Base-by-base conservation (phyloP, 2,888 invertebrate genomes). In the Drosophila incognita region DNA sequence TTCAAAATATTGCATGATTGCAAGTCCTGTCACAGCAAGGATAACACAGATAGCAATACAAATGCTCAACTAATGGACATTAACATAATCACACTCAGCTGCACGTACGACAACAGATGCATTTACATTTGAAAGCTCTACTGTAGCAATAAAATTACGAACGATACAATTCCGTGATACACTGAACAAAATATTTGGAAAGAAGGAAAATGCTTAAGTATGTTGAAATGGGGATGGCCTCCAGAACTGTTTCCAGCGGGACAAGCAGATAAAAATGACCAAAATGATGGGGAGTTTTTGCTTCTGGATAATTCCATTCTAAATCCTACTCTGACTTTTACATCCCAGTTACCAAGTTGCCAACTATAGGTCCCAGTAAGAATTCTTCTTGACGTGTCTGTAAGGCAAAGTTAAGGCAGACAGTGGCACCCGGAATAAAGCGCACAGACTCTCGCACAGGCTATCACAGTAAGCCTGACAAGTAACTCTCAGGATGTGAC, bases 401-500 rank as follows among this genome's bases (percentile, higher is more conserved):
- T 24, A 35, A 24, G 33, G 35, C 38, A 38, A 60, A 60, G 49
- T 29, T 61, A 38, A 31, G 24, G 31, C 66, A 33, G 21, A 11
- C 36, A 54, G 51, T 70, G 64, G 57, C 60, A 65, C 57, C 66
- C 60, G 33, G 33, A 21, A 68, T 62, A 27, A 24, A 24, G 15
- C n/a, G 53, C 40, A 57, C 24, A 53, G n/a, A 48, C 31, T 11
- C 42, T 42, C 35, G 11, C 31, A 29, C 21, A 38, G 60, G 29
- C 53, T 59, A 65, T 54, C 70, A 66, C 71, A 49, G 74, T 61
- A 69, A 61, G 69, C 60, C 46, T 15, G 51, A 59, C 54, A 76
- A 66, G 75, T 72, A 73, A 65, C 61, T 56, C 57, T 61, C 35
- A 46, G 52, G 51, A 49, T 62, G 73, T 48, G 76, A 62, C 69